Evolutionary conservation across 2,113 vertebrate species (phyloP).

Genomic region (Protobothrops mucrosquamatus): DNA sequence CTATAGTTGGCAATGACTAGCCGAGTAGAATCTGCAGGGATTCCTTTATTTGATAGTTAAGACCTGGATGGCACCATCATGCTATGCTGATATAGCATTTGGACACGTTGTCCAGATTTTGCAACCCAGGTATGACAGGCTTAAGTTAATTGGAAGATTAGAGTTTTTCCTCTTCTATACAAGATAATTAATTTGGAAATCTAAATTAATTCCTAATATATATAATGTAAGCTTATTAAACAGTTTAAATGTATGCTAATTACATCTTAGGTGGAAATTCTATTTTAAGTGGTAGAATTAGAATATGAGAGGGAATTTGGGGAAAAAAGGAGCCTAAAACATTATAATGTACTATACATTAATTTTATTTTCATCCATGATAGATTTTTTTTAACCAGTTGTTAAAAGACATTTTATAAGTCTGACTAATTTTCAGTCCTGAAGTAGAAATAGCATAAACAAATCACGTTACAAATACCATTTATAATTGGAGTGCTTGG

Average conservation of each 20-base stretch:
- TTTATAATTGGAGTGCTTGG: background rate
- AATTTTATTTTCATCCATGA: background rate
- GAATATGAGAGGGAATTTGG: background rate
- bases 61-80: background rate
- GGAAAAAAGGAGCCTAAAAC: background rate
- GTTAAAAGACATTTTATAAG: background rate
- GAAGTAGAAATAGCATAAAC: background rate
- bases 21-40: no score
- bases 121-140: background rate
- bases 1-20: no score
- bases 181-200: background rate
- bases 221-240: accelerated
- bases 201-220: background rate
- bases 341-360: background rate
- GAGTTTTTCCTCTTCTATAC: background rate
- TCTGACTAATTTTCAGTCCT: background rate
- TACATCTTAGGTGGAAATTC: background rate
- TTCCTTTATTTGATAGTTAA: background rate
- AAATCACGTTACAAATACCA: background rate
- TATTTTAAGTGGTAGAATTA: slow-evolving; percentile 5
- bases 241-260: background rate
- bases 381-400: background rate
- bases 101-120: background rate
- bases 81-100: background rate
- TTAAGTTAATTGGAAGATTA: background rate